Base-by-base conservation (phyloP, 1,140 invertebrate species). In the Drosophila bifasciata region DNA sequence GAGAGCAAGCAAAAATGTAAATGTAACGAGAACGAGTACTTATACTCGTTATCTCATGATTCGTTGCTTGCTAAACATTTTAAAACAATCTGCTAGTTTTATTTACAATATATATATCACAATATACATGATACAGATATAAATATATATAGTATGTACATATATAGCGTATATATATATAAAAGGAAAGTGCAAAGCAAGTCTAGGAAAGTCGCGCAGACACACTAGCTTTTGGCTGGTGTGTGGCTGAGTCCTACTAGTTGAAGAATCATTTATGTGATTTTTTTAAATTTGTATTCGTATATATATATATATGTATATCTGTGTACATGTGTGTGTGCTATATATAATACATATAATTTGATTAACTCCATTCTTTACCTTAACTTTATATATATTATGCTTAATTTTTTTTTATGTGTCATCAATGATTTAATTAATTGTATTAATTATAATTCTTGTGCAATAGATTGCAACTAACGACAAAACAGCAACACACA, bases 381-480 rank as follows among this genome's bases (percentile, higher is more conserved):
- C 6, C 23, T 25, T 25, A 25, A n/a, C n/a, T 79, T 53, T 64
- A 75, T 58, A 48, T 70, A 71, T 48, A 61, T 56, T 49, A 19
- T 43, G 41, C 44, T 56, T 61, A 60, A 4, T 45, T 59, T 51
- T 57, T 62, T 76, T 80, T n/a, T n/a, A n/a, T n/a, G n/a, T 81
- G 75, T 77, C 72, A 61, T 70, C 56, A 56, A 76, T 76, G 57
- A 68, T 76, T 61, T 62, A 69, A 59, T 62, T 86, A 84, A 60
- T 69, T 74, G 52, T 74, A 74, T 64, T 85, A 85, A 74, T 80
- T 85, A 51, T 85, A 86, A 86, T 68, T 80, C 72, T 80, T 85
- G 81, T 85, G 81, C 81, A 85, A 85, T 85, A 85, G 81, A 77
- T 60, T 85, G 80, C 80, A 75, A 79, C 45, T 67, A 46, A 76